Evolutionary conservation across 2,113 vertebrate species (phyloP).

Genomic region (Grammomys dolichurus): DNA sequence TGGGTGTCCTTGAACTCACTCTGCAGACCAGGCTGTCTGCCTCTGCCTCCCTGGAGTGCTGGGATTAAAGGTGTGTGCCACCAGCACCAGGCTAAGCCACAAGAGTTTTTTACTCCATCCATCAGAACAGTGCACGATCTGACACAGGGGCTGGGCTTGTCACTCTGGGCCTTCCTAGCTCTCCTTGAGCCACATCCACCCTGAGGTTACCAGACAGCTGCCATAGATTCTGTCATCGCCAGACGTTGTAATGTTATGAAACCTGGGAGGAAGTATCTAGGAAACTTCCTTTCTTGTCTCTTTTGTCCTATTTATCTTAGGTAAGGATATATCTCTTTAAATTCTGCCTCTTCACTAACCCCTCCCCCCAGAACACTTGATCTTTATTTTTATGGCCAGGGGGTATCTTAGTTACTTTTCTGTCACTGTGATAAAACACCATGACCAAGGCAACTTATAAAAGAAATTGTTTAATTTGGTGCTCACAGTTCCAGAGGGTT

Average conservation of each 20-base stretch:
- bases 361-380: not conserved
- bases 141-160: not conserved
- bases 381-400: not conserved
- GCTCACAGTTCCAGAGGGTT: not conserved
- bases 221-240: not conserved
- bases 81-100: too few species aligned
- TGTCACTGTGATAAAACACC: not conserved
- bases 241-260: not conserved
- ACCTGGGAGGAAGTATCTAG: not conserved
- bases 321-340: conserved; percentile 37
- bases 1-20: too few species aligned
- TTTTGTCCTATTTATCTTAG: not conserved
- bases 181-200: not conserved
- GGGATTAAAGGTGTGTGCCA: too few species aligned
- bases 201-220: not conserved
- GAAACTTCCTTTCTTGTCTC: not conserved
- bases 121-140: not conserved
- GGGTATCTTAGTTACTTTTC: not conserved
- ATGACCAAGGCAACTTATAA: not conserved
- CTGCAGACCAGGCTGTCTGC: too few species aligned
- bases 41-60: too few species aligned
- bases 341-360: not conserved
- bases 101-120: not conserved
- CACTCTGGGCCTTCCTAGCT: not conserved
- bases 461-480: not conserved